Percentiles rank a stretch among this genome's conserved stretches.
These are phyloP conservation scores for Gallinago media DNA, from an alignment of 2,113 vertebrate genomes.

Conservation along the genomic window DNA sequence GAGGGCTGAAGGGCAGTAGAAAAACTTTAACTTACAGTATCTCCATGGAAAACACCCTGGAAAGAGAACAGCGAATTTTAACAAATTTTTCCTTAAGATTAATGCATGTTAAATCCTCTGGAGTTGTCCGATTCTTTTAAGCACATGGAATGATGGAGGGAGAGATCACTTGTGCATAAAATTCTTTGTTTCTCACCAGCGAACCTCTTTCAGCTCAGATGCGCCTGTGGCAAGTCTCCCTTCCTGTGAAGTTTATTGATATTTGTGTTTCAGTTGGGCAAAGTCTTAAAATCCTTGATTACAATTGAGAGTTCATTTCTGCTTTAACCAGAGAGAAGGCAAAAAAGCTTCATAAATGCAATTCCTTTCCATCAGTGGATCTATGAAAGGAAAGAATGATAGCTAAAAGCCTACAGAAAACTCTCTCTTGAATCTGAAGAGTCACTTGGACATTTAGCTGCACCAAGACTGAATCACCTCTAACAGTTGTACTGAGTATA, in stretches of 20 bases:
- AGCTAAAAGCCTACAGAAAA: neutral
- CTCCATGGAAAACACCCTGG: neutral
- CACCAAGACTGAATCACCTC: slow-evolving; percentile 68
- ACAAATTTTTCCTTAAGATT: neutral
- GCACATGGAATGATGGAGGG: neutral
- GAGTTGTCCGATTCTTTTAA: neutral
- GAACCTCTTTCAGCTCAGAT: neutral
- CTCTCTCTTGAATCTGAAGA: slow-evolving; percentile 47
- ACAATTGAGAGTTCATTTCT: neutral
- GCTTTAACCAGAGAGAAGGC: neutral
- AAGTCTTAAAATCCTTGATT: neutral
- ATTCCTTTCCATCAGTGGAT: neutral
- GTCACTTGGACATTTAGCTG: slow-evolving; percentile 60
- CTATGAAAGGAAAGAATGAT: neutral
- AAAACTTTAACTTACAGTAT: neutral
- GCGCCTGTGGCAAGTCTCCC: neutral
- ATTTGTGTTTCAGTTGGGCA: neutral
- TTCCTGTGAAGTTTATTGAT: neutral
- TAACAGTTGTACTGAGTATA: slow-evolving; percentile 60
- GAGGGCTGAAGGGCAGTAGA: neutral
- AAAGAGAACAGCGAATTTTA: neutral
- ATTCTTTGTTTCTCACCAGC: neutral
- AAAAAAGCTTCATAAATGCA: neutral
- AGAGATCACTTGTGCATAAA: neutral
- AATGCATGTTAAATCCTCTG: neutral